A percentile compares a stretch with the other conserved stretches of the same genome.
Conservation (phyloP, 2,888 invertebrate species). For the Callyntrura guangdongensis region DNA sequence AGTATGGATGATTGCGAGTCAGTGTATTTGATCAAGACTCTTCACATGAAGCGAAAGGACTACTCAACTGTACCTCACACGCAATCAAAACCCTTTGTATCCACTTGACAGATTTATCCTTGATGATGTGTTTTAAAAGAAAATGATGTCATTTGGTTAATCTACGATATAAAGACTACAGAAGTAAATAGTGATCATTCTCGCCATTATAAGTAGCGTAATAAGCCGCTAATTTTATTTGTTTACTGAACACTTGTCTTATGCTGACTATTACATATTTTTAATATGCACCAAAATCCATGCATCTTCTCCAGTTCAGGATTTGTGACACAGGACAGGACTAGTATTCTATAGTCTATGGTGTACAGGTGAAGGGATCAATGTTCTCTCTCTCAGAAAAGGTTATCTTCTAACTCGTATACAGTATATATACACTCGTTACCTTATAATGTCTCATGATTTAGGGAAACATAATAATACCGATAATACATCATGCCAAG, state of each 20-base stretch:
- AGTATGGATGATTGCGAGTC: too few species aligned
- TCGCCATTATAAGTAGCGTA: neutral
- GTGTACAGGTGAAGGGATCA: slow-evolving; percentile 50
- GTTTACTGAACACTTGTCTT: slow-evolving; percentile 26
- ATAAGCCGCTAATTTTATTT: slow-evolving; percentile 33
- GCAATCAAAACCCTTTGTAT: neutral
- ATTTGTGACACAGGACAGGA: too few species aligned
- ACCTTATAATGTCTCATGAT: too few species aligned
- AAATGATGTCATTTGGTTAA: neutral
- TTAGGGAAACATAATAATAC: too few species aligned
- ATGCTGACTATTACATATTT: neutral
- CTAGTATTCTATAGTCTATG: neutral
- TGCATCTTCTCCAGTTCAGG: too few species aligned
- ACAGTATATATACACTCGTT: too few species aligned
- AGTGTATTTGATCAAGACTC: too few species aligned
- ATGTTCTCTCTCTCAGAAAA: slow-evolving; percentile 14
- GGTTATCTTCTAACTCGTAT: too few species aligned
- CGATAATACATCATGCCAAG: too few species aligned
- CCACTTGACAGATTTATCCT: slow-evolving; percentile 48
- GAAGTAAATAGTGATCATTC: neutral
- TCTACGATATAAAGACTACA: slow-evolving; percentile 15
- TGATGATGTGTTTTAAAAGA: slow-evolving; percentile 43
- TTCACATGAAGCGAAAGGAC: too few species aligned
- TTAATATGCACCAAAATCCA: too few species aligned
- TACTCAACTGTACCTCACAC: too few species aligned